Percentiles rank a stretch among this genome's conserved stretches.
Evolutionary conservation across 2,797 vertebrate species (phyloP).

Genomic region (Chelidonichthys spinosus): DNA sequence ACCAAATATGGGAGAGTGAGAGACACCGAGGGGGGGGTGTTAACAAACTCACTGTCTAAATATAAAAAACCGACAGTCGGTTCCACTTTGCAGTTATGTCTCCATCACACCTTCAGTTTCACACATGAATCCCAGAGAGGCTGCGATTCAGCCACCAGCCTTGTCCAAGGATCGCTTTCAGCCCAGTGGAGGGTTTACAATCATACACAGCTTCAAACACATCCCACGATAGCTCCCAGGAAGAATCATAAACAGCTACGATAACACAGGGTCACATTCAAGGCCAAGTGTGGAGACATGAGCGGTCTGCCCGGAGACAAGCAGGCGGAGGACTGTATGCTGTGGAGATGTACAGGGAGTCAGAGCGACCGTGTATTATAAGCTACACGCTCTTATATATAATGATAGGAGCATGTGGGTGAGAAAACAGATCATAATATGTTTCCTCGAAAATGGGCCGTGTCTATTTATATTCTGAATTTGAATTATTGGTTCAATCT

Average conservation of each 20-base stretch:
- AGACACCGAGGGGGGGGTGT: constrained; percentile 47
- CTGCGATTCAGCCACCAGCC: constrained; percentile 43
- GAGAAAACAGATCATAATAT: neutral
- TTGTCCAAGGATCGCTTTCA: constrained; percentile 57
- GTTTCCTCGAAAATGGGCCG: too few relatives aligned
- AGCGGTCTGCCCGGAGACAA: constrained; percentile 50
- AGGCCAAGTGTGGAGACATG: constrained; percentile 54
- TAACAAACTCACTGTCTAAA: constrained; percentile 69
- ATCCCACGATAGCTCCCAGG: constrained; percentile 29
- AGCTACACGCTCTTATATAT: neutral
- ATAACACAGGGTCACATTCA: constrained; percentile 54
- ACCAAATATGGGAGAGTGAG: constrained; percentile 41
- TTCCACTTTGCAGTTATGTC: constrained; percentile 64
- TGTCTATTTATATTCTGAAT: neutral
- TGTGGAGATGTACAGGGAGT: neutral
- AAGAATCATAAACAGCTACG: constrained; percentile 49
- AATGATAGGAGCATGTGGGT: neutral
- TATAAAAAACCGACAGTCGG: constrained; percentile 66
- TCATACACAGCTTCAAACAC: constrained; percentile 40
- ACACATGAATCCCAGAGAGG: constrained; percentile 65
- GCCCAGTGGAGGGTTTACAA: constrained; percentile 57
- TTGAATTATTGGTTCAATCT: neutral
- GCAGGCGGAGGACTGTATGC: constrained; percentile 9
- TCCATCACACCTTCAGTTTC: constrained; percentile 62
- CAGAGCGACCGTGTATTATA: neutral